A percentile compares a stretch with the other conserved stretches of the same genome.
phyloP scores from a whole-genome alignment of 2,797 vertebrate genomes.

The Alcedo quadribrachys region DNA sequence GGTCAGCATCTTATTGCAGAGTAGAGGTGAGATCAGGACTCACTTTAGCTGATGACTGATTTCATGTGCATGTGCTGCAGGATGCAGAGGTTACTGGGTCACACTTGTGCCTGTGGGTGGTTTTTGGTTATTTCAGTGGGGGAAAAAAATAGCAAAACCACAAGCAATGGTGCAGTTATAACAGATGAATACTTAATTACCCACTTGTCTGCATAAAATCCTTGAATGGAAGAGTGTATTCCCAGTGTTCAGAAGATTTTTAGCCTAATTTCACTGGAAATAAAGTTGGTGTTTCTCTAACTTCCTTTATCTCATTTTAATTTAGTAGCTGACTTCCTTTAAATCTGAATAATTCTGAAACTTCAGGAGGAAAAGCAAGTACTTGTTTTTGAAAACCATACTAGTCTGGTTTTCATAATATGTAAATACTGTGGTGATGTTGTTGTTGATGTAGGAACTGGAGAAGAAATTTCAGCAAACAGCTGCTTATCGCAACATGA shows the following conservation, averaged over 20 bases:
- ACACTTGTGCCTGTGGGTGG: neutral
- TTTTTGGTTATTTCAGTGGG: neutral
- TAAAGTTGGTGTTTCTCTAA: neutral
- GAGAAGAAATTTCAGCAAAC: constrained; percentile 99
- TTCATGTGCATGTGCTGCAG: neutral
- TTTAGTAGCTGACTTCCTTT: neutral
- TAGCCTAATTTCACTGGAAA: neutral
- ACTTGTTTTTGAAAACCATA: neutral
- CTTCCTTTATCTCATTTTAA: neutral
- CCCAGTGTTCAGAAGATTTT: neutral
- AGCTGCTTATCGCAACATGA: constrained; percentile 95
- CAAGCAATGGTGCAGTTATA: neutral
- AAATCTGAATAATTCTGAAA: neutral
- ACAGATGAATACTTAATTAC: neutral
- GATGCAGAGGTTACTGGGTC: neutral
- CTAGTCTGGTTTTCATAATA: neutral
- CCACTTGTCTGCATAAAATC: neutral
- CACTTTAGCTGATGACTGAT: neutral
- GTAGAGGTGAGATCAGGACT: neutral
- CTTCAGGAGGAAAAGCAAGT: neutral
- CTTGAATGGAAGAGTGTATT: neutral
- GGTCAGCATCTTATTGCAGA: constrained; percentile 73
- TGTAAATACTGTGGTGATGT: neutral
- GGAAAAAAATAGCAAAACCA: neutral
- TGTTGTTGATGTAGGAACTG: constrained; percentile 82